Evolutionary conservation across 2,797 vertebrate species (phyloP), one percentile per base, ranked within the genome.

Genomic region (Peromyscus eremicus): DNA sequence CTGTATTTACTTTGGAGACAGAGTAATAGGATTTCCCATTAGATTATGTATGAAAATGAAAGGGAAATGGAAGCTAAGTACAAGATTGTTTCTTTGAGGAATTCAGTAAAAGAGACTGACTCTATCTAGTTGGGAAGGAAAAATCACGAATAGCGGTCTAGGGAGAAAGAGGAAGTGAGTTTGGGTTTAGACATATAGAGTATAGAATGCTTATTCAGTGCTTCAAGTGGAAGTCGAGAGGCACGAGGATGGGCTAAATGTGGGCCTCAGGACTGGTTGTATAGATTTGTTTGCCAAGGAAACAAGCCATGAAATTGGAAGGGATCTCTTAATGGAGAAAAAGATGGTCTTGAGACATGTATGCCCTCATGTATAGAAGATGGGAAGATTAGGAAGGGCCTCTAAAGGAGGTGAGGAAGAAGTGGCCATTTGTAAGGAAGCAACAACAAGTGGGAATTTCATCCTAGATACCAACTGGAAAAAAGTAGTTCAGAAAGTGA

Each of bases 1-100:
- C 40, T 62, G 77, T 34, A 52, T 80, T 95, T 75, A 73, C 75
- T 57, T 55, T 96, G 79, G 90, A 94, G 57, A 66, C 71, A 89
- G 12, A 43, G 17, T 40, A 96, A 6, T 55, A 81, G n/a, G 5
- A 94, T 79, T 89, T 88, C 80, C 68, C 23, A 75, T 60, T 81
- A 52, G 40, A 83, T 14, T 79, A 8, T 91, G 57, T 91, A 17
- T 43, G 37, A 94, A 34, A 82, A 43, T 60, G 89, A 70, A 93
- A 91, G 73, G 92, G 34, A 55, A 79, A 91, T 94, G 17, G 77
- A 64, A 43, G 10, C 27, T 29, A 89, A 52, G 37, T 81, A 92
- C 27, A 77, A 70, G 7, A 80, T 91, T 80, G 79, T 64, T 96
- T 6, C 62, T 64, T 52, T 73, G 25, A 82, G 25, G 75, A 85